A percentile compares a stretch with the other conserved stretches of the same genome.
Conservation (phyloP, 2,888 invertebrate genomes). For the Cephus sareptanus region DNA sequence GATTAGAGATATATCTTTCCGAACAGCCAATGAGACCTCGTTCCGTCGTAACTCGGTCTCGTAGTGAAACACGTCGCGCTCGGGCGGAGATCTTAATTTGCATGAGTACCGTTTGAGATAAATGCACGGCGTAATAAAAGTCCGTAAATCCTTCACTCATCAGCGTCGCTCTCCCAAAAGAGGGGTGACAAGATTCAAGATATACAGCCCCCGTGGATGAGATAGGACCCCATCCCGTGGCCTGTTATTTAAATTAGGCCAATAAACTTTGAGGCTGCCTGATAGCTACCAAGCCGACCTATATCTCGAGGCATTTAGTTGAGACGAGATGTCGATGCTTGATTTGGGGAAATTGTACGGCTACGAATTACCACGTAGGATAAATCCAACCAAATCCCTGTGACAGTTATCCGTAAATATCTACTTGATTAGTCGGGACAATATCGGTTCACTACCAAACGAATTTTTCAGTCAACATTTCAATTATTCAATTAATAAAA, state of each 20-base stretch:
- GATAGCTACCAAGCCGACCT: conserved; percentile 12
- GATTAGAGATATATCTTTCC: not conserved
- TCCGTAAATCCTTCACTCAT: conserved; percentile 58
- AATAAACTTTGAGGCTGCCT: conserved; percentile 51
- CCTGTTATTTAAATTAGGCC: conserved; percentile 63
- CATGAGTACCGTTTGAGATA: conserved; percentile 47
- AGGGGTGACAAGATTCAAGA: conserved; percentile 37
- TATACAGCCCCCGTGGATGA: conserved; percentile 32
- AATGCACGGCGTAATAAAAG: conserved; percentile 52
- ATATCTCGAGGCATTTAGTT: conserved; percentile 7
- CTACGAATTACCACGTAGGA: not conserved
- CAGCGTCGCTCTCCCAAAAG: conserved; percentile 35
- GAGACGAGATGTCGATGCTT: conserved; percentile 34
- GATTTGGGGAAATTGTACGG: conserved; percentile 32
- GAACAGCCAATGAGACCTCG: not conserved
- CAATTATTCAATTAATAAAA: not conserved
- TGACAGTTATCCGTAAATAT: not conserved
- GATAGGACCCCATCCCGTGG: conserved; percentile 42
- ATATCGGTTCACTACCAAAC: not conserved
- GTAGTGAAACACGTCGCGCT: conserved; percentile 13
- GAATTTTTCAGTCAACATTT: not conserved
- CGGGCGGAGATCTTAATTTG: conserved; percentile 50
- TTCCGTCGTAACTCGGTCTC: conserved; percentile 29
- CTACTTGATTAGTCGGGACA: not conserved
- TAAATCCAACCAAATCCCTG: not conserved